Evolutionary conservation across 2,888 invertebrate species (phyloP).

Genomic region (Agrypnus murinus): DNA sequence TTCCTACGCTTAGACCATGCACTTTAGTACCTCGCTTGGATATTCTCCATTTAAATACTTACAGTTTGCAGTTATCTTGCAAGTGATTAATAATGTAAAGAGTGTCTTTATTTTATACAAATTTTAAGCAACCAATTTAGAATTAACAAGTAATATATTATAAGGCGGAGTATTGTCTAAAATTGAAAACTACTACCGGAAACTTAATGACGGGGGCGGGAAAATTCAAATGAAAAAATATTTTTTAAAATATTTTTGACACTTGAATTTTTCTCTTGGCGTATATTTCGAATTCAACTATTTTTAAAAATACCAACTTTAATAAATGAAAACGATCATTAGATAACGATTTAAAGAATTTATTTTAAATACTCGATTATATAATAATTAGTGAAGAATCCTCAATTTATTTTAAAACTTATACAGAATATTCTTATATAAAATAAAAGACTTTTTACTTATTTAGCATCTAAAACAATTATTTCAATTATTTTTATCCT

Average conservation of each 20-base stretch:
- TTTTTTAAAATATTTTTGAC: conserved; percentile 56
- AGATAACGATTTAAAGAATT: not conserved
- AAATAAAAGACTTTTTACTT: too few relatives aligned
- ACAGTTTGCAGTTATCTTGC: not conserved
- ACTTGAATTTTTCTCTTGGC: conserved; percentile 56
- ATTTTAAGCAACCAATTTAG: conserved; percentile 34
- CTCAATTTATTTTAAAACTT: too few relatives aligned
- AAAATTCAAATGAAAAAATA: conserved; percentile 50
- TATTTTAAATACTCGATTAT: conserved; percentile 2
- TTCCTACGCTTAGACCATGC: conserved; percentile 69
- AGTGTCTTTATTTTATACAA: conserved; percentile 1
- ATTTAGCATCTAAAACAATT: too few relatives aligned
- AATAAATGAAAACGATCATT: not conserved
- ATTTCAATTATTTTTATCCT: too few relatives aligned
- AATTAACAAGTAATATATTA: conserved; percentile 1
- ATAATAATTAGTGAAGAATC: not conserved
- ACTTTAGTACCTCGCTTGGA: conserved; percentile 7
- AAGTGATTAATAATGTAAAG: conserved; percentile 7
- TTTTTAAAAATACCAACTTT: conserved; percentile 34
- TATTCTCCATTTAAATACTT: conserved; percentile 15
- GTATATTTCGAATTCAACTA: conserved; percentile 43
- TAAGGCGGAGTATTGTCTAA: conserved; percentile 38
- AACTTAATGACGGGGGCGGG: conserved; percentile 28
- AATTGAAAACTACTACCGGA: conserved; percentile 21
- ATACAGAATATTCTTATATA: too few relatives aligned